These are phyloP conservation scores for Heliconius ismenius DNA, from an alignment of 2,888 invertebrate species.

Conservation along the genomic window DNA sequence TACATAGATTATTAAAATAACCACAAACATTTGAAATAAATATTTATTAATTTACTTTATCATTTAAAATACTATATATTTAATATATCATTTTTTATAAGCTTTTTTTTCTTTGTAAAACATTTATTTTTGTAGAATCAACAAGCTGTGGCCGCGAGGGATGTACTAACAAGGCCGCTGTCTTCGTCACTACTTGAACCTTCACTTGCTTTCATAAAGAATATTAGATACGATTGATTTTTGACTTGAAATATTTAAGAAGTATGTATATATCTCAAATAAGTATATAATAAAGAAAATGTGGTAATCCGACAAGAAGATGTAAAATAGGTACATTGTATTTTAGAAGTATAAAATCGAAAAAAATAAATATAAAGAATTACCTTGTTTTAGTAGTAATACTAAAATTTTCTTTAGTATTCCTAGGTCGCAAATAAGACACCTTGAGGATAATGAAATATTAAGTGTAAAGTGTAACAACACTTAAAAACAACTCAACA, in stretches of 20 bases:
- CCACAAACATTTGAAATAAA: neutral
- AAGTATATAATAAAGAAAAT: too few relatives aligned
- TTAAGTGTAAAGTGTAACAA: too few relatives aligned
- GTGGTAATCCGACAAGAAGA: too few relatives aligned
- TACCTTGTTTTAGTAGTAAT: too few relatives aligned
- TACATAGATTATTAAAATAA: neutral
- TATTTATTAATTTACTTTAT: neutral
- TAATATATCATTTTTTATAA: neutral
- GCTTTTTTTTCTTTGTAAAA: neutral
- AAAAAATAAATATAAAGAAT: too few relatives aligned
- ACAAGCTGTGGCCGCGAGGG: constrained; percentile 27
- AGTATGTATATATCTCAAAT: neutral
- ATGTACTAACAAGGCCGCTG: constrained; percentile 26
- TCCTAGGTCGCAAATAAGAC: too few relatives aligned
- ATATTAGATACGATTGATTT: constrained; percentile 18
- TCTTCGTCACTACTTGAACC: constrained; percentile 28
- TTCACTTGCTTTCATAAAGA: constrained; percentile 18
- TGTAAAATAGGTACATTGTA: too few relatives aligned
- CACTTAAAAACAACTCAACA: neutral
- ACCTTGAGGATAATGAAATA: too few relatives aligned
- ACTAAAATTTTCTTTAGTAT: too few relatives aligned
- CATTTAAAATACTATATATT: neutral
- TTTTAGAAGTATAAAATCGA: too few relatives aligned
- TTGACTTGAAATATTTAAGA: neutral
- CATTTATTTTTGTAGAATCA: constrained; percentile 24